Percentiles rank a stretch among this genome's conserved stretches.
Evolutionary conservation across 2,797 vertebrate genomes (phyloP).

Genomic region (Manis javanica): DNA sequence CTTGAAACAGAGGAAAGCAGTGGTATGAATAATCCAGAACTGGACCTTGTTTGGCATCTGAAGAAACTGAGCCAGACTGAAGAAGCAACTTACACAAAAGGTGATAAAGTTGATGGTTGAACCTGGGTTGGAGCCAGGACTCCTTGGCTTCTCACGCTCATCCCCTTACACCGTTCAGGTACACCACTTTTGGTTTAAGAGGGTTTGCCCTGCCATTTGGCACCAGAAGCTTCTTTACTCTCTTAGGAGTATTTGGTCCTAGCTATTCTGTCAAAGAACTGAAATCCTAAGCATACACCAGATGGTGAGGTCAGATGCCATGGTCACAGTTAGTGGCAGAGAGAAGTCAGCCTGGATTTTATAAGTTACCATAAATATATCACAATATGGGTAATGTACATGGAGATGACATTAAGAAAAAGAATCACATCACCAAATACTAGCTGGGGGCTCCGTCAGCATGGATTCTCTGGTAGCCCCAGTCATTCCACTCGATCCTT

Average conservation of each 20-base stretch:
- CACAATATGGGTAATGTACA: not conserved
- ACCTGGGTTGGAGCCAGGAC: not conserved
- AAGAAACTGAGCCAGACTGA: conserved; percentile 5
- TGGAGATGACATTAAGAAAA: not conserved
- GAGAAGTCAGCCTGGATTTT: not conserved
- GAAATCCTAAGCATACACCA: not conserved
- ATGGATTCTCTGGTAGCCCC: not conserved
- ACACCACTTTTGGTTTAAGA: not conserved
- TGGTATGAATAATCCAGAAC: not conserved
- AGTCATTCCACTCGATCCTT: not conserved
- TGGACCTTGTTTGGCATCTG: not conserved
- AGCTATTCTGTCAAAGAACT: not conserved
- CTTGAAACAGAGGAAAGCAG: not conserved
- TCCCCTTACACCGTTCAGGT: not conserved
- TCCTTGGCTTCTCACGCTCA: not conserved
- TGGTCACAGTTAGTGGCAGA: not conserved
- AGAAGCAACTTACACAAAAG: not conserved
- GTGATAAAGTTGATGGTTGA: not conserved
- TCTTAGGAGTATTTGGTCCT: not conserved
- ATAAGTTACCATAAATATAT: not conserved
- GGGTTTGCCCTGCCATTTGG: not conserved
- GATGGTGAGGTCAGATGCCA: not conserved
- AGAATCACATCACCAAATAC: not conserved
- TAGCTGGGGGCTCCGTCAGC: not conserved
- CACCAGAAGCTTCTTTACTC: not conserved